These are phyloP conservation scores for Aspidiotus destructor DNA, from an alignment of 2,888 invertebrate species.

Conservation along the genomic window DNA sequence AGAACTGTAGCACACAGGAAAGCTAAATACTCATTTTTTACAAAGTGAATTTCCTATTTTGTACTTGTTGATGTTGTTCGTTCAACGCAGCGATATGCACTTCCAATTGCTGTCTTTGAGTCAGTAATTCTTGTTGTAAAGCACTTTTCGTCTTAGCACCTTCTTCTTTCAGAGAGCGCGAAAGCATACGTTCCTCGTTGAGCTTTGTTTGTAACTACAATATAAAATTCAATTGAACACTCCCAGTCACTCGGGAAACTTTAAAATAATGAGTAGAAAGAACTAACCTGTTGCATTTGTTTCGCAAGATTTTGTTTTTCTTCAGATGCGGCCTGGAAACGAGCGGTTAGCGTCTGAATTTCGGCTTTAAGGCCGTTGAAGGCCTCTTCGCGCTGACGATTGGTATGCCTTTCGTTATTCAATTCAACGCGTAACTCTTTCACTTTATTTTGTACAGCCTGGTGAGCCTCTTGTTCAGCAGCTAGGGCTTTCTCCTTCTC, in stretches of 20 bases:
- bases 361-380: slow-evolving; percentile 45
- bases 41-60: not conserved
- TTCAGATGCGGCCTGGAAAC: slow-evolving; percentile 52
- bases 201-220: slow-evolving; percentile 50
- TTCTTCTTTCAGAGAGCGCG: slow-evolving; percentile 49
- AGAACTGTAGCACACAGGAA: not conserved
- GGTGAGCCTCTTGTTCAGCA: slow-evolving; percentile 65
- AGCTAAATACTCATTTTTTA: not conserved
- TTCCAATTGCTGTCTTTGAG: slow-evolving; percentile 56
- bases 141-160: slow-evolving; percentile 41
- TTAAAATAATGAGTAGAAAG: not conserved
- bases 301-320: slow-evolving; percentile 54
- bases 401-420: slow-evolving; percentile 51
- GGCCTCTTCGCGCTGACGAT: slow-evolving; percentile 50
- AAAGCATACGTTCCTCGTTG: slow-evolving; percentile 47
- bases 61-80: slow-evolving; percentile 42
- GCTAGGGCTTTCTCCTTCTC: slow-evolving; percentile 70
- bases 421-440: slow-evolving; percentile 65
- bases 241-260: not conserved
- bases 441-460: slow-evolving; percentile 64
- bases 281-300: slow-evolving; percentile 50
- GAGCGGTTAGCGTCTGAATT: slow-evolving; percentile 43
- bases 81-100: slow-evolving; percentile 54
- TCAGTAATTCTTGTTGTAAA: slow-evolving; percentile 45
- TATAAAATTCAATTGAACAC: not conserved